Conservation (phyloP, 2,888 invertebrate species). For the Morpho achilles region DNA sequence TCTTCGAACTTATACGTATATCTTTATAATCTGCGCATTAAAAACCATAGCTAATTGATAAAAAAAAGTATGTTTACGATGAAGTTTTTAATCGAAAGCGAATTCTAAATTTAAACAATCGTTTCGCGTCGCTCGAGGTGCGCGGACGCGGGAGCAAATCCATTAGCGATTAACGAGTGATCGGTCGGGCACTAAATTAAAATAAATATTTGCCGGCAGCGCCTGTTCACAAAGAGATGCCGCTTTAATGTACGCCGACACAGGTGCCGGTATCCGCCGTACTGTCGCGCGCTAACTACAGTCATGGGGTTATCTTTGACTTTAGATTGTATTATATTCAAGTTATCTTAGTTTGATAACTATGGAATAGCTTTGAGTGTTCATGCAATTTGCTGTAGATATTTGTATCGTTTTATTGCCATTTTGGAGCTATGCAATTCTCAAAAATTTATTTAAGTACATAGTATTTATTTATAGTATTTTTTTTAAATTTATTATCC, state of each 20-base stretch:
- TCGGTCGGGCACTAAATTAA: slow-evolving; percentile 74
- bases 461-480: too few relatives aligned
- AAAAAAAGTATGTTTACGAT: slow-evolving; percentile 20
- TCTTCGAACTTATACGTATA: slow-evolving; percentile 9
- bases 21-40: slow-evolving; percentile 19
- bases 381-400: slow-evolving; percentile 21
- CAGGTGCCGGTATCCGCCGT: slow-evolving; percentile 57
- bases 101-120: slow-evolving; percentile 31
- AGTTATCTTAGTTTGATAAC: slow-evolving; percentile 5
- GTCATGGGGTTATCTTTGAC: slow-evolving; percentile 4
- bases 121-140: slow-evolving; percentile 33
- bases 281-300: slow-evolving; percentile 13
- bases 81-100: slow-evolving; percentile 21
- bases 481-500: too few relatives aligned
- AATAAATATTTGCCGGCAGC: slow-evolving; percentile 76
- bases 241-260: slow-evolving; percentile 71
- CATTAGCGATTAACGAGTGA: slow-evolving; percentile 76
- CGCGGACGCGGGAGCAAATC: slow-evolving; percentile 55
- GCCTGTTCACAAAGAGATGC: slow-evolving; percentile 54
- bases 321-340: slow-evolving; percentile 6
- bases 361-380: slow-evolving; percentile 10
- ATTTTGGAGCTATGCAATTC: slow-evolving; percentile 1
- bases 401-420: slow-evolving; percentile 16
- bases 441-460: too few relatives aligned
- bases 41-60: slow-evolving; percentile 25